These are phyloP conservation scores for Drosophila seclusa DNA, from an alignment of 2,888 invertebrate species.

Conservation along the genomic window DNA sequence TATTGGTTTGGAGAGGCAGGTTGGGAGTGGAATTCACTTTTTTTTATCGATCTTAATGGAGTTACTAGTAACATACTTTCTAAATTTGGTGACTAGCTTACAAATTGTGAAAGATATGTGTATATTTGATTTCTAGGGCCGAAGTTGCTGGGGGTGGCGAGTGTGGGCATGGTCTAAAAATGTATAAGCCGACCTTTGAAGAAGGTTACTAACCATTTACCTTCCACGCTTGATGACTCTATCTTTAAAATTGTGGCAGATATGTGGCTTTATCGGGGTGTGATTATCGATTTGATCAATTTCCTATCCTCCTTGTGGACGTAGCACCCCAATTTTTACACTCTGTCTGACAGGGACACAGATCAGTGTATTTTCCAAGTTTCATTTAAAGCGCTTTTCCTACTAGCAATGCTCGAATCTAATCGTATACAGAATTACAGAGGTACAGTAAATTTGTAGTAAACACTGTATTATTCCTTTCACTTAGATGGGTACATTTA, in stretches of 20 bases:
- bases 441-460: neutral
- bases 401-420: neutral
- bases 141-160: no score
- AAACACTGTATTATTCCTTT: neutral
- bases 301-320: neutral
- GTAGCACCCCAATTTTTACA: neutral
- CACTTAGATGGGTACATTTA: neutral
- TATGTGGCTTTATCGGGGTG: neutral
- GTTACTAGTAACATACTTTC: neutral
- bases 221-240: neutral
- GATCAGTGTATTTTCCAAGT: neutral
- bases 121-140: neutral
- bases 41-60: neutral
- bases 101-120: neutral
- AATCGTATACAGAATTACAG: neutral
- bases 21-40: neutral
- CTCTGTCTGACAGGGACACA: neutral
- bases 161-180: neutral
- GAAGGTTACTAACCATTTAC: neutral
- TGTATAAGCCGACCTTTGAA: neutral
- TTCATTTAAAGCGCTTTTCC: neutral
- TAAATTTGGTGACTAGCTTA: neutral
- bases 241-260: neutral
- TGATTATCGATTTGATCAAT: neutral
- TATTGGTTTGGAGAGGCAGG: neutral